These are phyloP conservation scores for Phoronis australis DNA, from an alignment of 2,888 invertebrate species.

Conservation along the genomic window DNA sequence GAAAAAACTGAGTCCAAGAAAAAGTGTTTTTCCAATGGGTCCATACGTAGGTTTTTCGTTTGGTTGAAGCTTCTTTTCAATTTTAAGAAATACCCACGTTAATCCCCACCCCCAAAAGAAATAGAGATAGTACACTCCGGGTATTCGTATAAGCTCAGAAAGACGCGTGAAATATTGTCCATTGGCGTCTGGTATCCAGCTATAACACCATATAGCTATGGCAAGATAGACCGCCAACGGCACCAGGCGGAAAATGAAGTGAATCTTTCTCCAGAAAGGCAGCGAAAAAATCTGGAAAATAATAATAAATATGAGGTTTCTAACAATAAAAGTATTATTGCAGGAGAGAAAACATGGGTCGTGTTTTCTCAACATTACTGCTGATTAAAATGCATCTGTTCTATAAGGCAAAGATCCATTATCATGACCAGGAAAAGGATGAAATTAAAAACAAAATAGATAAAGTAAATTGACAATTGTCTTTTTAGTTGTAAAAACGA, in stretches of 20 bases:
- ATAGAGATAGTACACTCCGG: slow-evolving; percentile 8
- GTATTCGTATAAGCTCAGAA: slow-evolving; percentile 17
- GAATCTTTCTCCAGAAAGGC: slow-evolving; percentile 17
- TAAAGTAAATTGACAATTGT: no score
- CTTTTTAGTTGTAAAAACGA: no score
- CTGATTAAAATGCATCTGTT: no score
- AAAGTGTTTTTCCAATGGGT: neutral
- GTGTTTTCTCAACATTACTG: no score
- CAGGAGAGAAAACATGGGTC: no score
- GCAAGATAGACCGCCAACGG: slow-evolving; percentile 12
- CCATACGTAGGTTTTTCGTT: neutral
- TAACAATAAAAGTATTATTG: no score
- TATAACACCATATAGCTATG: slow-evolving; percentile 13
- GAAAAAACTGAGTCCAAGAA: neutral
- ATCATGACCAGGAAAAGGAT: no score
- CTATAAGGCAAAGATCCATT: no score
- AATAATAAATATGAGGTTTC: neutral
- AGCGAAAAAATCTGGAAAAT: slow-evolving; percentile 13
- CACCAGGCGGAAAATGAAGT: slow-evolving; percentile 8
- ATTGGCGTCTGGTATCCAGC: slow-evolving; percentile 15
- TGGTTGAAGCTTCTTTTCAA: neutral
- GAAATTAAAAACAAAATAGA: no score
- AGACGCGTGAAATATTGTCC: slow-evolving; percentile 15
- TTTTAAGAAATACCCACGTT: slow-evolving; percentile 1
- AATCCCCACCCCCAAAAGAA: slow-evolving; percentile 2